Percentiles rank a stretch among this genome's conserved stretches.
Conservation (phyloP, 1,140 invertebrate genomes). For the Bombus affinis region DNA sequence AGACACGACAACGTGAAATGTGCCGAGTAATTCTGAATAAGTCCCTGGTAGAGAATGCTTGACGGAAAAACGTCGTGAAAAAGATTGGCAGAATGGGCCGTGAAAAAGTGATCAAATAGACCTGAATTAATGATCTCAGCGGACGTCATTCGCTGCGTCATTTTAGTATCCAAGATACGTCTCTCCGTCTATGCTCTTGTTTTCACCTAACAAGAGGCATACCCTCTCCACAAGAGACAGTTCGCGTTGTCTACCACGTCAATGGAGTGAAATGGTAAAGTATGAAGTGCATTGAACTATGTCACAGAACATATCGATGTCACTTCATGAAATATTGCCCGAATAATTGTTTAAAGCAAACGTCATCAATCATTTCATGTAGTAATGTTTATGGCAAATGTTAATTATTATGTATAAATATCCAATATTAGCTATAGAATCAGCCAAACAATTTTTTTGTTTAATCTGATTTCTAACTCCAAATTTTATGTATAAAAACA, state of each 20-base stretch:
- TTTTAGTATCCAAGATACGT: not conserved
- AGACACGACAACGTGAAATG: not conserved
- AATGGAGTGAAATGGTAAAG: not conserved
- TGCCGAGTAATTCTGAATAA: conserved; percentile 18
- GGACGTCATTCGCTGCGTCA: not conserved
- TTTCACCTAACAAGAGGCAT: not conserved
- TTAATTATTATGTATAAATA: too few relatives aligned
- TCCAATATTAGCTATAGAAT: not conserved
- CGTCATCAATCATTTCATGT: not conserved
- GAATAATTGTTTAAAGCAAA: not conserved
- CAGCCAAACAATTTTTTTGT: not conserved
- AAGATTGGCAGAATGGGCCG: not conserved
- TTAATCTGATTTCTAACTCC: not conserved
- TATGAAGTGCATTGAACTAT: not conserved
- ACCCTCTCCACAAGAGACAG: not conserved
- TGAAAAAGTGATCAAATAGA: not conserved
- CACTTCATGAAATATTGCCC: too few relatives aligned
- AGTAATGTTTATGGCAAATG: not conserved
- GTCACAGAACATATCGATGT: not conserved
- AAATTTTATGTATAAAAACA: not conserved
- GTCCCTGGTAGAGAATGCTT: not conserved
- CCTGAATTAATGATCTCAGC: not conserved
- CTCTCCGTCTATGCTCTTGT: not conserved
- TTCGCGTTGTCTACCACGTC: not conserved
- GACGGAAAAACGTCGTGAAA: not conserved